phyloP scores from a whole-genome alignment of 2,113 vertebrate species.

The Narcine bancroftii region DNA sequence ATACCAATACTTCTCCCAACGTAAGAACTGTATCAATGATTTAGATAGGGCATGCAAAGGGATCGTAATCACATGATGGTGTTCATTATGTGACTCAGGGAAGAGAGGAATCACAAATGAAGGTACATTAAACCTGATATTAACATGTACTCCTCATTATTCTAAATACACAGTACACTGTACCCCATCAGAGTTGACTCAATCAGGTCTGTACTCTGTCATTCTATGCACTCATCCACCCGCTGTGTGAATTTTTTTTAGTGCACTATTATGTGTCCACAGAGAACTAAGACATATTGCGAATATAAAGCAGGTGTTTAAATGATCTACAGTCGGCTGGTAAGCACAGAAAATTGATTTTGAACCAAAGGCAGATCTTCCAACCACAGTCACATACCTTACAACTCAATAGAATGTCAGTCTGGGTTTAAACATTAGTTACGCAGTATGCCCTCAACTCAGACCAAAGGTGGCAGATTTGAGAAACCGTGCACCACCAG shows the following conservation, averaged over 20 bases:
- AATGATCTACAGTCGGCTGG: slow-evolving; percentile 45
- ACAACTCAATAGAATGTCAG: not conserved
- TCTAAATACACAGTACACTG: not conserved
- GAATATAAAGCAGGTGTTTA: slow-evolving; percentile 39
- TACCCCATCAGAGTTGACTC: not conserved
- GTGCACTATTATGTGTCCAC: not conserved
- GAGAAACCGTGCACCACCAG: slow-evolving; percentile 50
- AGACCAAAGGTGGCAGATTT: slow-evolving; percentile 45
- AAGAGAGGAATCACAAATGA: not conserved
- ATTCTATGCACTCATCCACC: too few relatives aligned
- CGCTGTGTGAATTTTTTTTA: not conserved
- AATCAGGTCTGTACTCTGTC: too few relatives aligned
- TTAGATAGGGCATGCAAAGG: not conserved
- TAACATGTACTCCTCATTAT: not conserved
- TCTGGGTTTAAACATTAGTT: not conserved
- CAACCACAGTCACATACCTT: not conserved
- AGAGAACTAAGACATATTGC: too few relatives aligned
- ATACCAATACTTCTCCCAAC: not conserved
- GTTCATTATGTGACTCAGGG: not conserved
- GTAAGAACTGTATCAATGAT: not conserved
- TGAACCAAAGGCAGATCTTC: slow-evolving; percentile 43
- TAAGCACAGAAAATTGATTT: slow-evolving; percentile 42
- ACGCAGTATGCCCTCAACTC: not conserved
- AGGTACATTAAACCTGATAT: not conserved
- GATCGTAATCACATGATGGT: not conserved